phyloP scores from a whole-genome alignment of 1,140 invertebrate genomes.

The Mycetomoellerius zeteki region DNA sequence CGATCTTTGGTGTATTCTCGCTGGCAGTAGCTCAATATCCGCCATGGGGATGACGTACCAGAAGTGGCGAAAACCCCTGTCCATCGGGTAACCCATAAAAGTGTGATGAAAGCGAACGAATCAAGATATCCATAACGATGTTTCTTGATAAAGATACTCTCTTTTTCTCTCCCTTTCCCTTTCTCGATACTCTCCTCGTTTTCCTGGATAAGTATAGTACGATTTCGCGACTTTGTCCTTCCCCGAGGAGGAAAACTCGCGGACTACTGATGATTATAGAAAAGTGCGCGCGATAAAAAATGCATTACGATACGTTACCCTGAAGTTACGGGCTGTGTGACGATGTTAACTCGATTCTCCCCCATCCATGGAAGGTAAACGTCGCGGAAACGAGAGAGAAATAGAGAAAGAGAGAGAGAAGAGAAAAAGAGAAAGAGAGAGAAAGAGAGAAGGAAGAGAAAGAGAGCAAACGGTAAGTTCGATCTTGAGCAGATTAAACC shows the following conservation, averaged over 20 bases:
- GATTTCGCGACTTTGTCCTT: conserved; percentile 7
- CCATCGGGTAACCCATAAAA: conserved; percentile 37
- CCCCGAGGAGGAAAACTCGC: conserved; percentile 30
- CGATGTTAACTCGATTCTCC: conserved; percentile 44
- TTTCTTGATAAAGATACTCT: not conserved
- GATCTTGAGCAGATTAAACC: conserved; percentile 53
- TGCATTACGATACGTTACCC: conserved; percentile 51
- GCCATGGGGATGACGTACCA: conserved; percentile 59
- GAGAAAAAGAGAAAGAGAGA: not conserved
- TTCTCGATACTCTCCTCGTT: not conserved
- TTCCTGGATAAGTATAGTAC: conserved; percentile 8
- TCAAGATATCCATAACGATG: not conserved
- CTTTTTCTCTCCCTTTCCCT: conserved; percentile 10
- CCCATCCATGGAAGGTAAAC: conserved; percentile 6
- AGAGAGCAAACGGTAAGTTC: conserved; percentile 16
- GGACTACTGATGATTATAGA: conserved; percentile 51
- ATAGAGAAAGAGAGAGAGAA: not conserved
- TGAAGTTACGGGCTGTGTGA: conserved; percentile 58
- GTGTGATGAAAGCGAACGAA: conserved; percentile 22
- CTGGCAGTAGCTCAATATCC: conserved; percentile 70
- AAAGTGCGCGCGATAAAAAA: conserved; percentile 60
- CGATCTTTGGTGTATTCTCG: conserved; percentile 55
- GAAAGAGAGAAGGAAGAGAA: not conserved
- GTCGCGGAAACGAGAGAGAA: conserved; percentile 24
- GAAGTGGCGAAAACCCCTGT: conserved; percentile 35